Base-by-base conservation (phyloP, 2,113 vertebrate species). In the Hassar affinis region DNA sequence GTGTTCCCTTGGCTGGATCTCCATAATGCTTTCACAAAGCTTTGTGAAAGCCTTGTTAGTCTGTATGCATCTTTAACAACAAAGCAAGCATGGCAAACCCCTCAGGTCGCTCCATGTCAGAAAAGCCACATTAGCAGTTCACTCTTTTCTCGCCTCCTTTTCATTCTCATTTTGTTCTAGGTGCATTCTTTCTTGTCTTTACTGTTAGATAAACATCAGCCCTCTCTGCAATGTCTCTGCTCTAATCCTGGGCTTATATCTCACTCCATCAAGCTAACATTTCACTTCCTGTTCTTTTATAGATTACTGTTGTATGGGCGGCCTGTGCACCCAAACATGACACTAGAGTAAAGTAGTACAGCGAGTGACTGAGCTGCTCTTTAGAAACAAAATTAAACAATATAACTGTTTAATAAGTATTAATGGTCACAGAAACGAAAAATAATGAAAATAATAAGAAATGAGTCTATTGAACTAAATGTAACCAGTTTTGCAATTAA, bases 201-300 rank as follows among this genome's bases (percentile, higher is more conserved):
- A 64, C 54, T 56, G 17, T 56, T 56, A 56, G 54, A 7, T 25
- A 61, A 61, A 61, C 10, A 61, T 64, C 62, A 64, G 14, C 62
- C 62, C 17, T 35, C 62, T 35, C 30, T 35, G 30, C 33, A 38
- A 20, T 22, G 38, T 18, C 17, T 68, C 33, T 20, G 64, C 64
- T 66, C 17, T 68, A 35, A 64, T 42, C 35, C 66, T 69, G 66
- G 9, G 66, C 20, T 69, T 42, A 69, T 42, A 69, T 69, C 66
- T 69, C 20, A 68, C 64, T 42, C 18, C 18, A 35, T 68, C 33
- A 22, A 38, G 14, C 18, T 69, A 22, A 18, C 3, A 0, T 3
- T 69, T 69, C 20, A 69, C 20, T 38, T 69, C 66, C 66, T 69
- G 35, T 69, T 69, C 64, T 69, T 42, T 69, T 42, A 69, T 69